Evolutionary conservation across 2,888 invertebrate species (phyloP).

Genomic region (Trilocha varians): DNA sequence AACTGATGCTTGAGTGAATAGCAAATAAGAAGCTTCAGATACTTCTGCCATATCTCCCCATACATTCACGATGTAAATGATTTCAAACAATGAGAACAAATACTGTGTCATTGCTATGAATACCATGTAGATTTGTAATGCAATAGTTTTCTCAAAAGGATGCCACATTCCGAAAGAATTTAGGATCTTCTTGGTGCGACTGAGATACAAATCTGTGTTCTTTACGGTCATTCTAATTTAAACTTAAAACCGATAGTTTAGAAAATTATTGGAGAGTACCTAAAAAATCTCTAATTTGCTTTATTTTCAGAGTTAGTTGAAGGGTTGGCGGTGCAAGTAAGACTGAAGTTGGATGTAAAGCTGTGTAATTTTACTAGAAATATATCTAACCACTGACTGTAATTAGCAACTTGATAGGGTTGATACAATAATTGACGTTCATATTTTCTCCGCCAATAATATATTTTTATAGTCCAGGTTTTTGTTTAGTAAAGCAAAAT

Average conservation of each 20-base stretch:
- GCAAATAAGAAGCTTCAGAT: constrained; percentile 47
- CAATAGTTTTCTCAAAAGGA: constrained; percentile 19
- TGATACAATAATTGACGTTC: too few species aligned
- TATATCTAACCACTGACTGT: too few species aligned
- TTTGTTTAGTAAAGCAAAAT: too few species aligned
- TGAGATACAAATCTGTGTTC: constrained; percentile 33
- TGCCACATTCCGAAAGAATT: constrained; percentile 44
- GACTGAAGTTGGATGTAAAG: too few species aligned
- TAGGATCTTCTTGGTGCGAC: constrained; percentile 35
- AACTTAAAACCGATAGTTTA: background rate
- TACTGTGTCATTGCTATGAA: constrained; percentile 41
- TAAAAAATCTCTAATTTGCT: too few species aligned
- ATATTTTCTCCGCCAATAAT: too few species aligned
- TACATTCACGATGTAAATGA: constrained; percentile 42
- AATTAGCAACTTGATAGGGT: too few species aligned
- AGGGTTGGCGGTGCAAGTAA: too few species aligned
- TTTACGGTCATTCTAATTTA: constrained; percentile 19
- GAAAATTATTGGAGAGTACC: too few species aligned
- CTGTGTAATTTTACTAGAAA: too few species aligned
- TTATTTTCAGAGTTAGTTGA: too few species aligned
- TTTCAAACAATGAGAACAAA: constrained; percentile 44
- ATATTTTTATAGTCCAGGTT: too few species aligned
- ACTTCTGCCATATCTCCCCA: constrained; percentile 53
- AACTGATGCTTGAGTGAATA: constrained; percentile 53
- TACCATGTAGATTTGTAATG: constrained; percentile 29